Base-by-base conservation (phyloP, 1,140 invertebrate genomes). In the Drosophila leontia region DNA sequence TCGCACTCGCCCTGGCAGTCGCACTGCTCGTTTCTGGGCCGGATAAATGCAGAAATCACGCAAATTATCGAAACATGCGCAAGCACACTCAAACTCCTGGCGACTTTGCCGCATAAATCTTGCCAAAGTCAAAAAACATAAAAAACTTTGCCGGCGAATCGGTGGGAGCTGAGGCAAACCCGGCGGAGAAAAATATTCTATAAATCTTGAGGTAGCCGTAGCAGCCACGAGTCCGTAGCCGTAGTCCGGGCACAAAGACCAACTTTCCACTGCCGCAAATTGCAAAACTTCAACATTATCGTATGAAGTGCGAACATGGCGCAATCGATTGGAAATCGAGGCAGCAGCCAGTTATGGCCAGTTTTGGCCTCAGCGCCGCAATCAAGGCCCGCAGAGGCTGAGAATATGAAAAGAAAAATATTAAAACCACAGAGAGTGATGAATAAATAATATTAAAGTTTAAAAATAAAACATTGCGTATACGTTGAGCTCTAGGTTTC, bases 1-100 rank as follows among this genome's bases (percentile, higher is more conserved):
- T 61, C 60, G 55, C 44, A 53, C 69, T 58, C 56, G 45, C 61
- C 58, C 55, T 60, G 47, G 17, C 64, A 37, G 23, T 51, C 17
- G 61, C 56, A 57, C 41, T 70, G 64, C 75, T 78, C 57, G 44
- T 60, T 62, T 78, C 68, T 80, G 77, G 69, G 53, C 59, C 53
- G 78, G 59, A 45, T 80, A 70, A 85, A 90, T 91, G 86, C 86
- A 90, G 79, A 88, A 91, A 90, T 90, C 86, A 91, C 85, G 85
- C 86, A 90, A 90, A 90, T 90, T 90, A 90, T 90, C 85, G 86
- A 91, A 90, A 90, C 78, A 90, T 91, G 85, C 86, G 75, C 71
- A 82, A 80, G 78, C 78, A 85, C 85, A 91, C 88, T 42, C 58
- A 72, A 90, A 68, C 81, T 82, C 61, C 63, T 42, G 48, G 35